Percentiles rank a stretch among this genome's conserved stretches.
Evolutionary conservation across 2,888 invertebrate species (phyloP).

Genomic region (Dorcus parallelipipedus): DNA sequence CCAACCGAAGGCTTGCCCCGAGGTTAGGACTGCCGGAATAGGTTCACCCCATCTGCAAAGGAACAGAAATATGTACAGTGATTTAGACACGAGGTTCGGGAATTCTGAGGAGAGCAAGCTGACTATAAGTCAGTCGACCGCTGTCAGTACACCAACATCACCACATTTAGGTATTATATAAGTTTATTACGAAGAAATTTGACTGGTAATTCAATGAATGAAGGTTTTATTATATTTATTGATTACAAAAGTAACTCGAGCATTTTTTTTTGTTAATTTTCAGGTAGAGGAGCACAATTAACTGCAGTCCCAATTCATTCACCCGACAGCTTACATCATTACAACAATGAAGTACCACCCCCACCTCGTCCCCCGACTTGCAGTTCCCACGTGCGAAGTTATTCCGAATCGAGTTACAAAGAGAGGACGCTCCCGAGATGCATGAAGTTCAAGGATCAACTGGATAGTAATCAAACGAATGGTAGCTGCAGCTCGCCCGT

Average conservation of each 20-base stretch:
- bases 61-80: conserved; percentile 57
- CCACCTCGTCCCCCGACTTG: conserved; percentile 17
- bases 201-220: too few relatives aligned
- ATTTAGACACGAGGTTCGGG: conserved; percentile 52
- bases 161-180: conserved; percentile 43
- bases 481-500: conserved; percentile 19
- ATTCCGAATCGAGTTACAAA: conserved; percentile 18
- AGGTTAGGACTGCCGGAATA: conserved; percentile 59
- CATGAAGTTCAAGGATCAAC: conserved; percentile 16
- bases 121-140: conserved; percentile 33
- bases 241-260: too few relatives aligned
- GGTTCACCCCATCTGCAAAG: conserved; percentile 63
- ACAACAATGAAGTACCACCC: conserved; percentile 36
- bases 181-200: too few relatives aligned
- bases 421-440: conserved; percentile 9
- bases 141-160: conserved; percentile 48
- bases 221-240: too few relatives aligned
- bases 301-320: conserved; percentile 30
- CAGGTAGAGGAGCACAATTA: conserved; percentile 31
- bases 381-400: conserved; percentile 18
- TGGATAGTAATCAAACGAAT: conserved; percentile 12
- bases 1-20: conserved; percentile 46
- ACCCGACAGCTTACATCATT: conserved; percentile 22
- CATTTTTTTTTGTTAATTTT: background rate
- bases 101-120: conserved; percentile 21